Evolutionary conservation across 2,797 vertebrate species (phyloP).

Genomic region (Xenops minutus): DNA sequence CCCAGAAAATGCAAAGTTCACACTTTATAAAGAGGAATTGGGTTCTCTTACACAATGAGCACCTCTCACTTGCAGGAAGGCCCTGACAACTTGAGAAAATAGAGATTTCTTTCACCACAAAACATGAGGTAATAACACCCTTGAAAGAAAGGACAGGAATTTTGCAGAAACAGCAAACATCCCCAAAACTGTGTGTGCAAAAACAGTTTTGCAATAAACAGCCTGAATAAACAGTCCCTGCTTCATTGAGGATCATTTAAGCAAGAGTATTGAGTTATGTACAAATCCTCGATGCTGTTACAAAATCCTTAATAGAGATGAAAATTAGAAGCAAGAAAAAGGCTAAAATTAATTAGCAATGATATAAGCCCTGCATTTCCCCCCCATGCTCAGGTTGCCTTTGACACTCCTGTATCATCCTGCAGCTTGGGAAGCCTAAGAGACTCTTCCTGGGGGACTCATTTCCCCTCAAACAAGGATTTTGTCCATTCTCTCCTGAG

Average conservation of each 20-base stretch:
- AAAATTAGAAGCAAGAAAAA: neutral
- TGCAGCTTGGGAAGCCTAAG: neutral
- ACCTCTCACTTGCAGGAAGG: neutral
- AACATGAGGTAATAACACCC: neutral
- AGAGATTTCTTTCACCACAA: neutral
- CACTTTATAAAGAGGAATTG: neutral
- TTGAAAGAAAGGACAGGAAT: neutral
- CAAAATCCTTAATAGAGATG: neutral
- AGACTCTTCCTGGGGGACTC: neutral
- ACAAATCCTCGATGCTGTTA: neutral
- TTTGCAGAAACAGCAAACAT: neutral
- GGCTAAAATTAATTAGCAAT: neutral
- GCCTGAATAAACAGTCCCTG: neutral
- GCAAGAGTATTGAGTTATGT: neutral
- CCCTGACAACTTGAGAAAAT: neutral
- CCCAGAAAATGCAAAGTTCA: neutral
- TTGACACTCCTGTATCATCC: neutral
- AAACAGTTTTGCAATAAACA: neutral
- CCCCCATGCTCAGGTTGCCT: neutral
- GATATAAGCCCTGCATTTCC: rapidly evolving
- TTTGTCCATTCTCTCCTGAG: neutral
- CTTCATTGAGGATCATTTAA: neutral
- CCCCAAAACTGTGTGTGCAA: neutral
- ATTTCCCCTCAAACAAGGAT: neutral
- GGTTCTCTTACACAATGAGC: rapidly evolving